Base-by-base conservation (phyloP, 1,140 invertebrate species). In the Drosophila rufa region DNA sequence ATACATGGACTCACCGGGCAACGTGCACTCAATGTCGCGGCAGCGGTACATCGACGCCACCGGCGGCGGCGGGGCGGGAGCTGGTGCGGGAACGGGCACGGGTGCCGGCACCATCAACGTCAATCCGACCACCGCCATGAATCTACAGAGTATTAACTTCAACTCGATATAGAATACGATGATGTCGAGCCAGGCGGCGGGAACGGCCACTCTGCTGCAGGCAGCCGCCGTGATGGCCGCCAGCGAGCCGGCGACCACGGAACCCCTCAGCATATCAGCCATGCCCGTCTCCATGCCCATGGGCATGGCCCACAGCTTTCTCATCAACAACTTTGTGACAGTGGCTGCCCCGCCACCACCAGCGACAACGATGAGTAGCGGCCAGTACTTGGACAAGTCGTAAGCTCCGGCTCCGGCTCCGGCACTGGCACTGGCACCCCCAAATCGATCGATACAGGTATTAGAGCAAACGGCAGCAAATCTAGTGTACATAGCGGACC, bases 101-200 rank as follows among this genome's bases (percentile, higher is more conserved):
- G 89, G 93, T 38, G 80, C 92, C 19, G 89, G 93, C 46, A 82
- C 92, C 15, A 89, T 93, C 14, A 93, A 93, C 58, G 92, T 93
- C 6, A 93, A 93, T 92, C 81, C 92, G 55, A 76, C 92, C 70
- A 76, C 94, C 80, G 94, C 94, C 70, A 94, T 96, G 78, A 96
- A 96, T 94, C 93, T 96, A 85, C 94, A 96, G 79, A 95, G 95
- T 67, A 94, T 96, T 62, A 96, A 96, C 91, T 96, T 96, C 79
- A 96, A 95, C 91, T 94, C 95, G 78, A 95, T 96, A 94, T 96
- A 95, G 95, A 93, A 92, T 92, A 91, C 91, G 76, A 90, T 92
- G 78, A 90, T 92, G 74, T 82, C 91, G 66, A 84, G 74, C 79
- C 78, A 90, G 48, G 76, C 74, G 67, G 68, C 74, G 55, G 81